A percentile compares a stretch with the other conserved stretches of the same genome.
Evolutionary conservation across 2,113 vertebrate genomes (phyloP).

Genomic region (Datnioides undecimradiatus): DNA sequence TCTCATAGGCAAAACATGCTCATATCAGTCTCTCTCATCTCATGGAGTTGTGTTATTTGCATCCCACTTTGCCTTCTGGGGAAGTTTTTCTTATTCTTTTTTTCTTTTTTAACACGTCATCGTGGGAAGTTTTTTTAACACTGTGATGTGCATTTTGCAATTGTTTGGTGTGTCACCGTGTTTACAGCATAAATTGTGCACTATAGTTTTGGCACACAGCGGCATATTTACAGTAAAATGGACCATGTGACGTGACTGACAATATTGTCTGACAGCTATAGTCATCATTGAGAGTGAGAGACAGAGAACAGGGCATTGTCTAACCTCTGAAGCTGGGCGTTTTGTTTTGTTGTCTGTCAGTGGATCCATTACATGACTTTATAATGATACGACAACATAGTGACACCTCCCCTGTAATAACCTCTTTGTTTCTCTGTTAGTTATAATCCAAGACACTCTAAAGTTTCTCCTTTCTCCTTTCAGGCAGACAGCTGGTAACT

Average conservation of each 20-base stretch:
- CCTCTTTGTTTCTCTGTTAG: slow-evolving; percentile 19
- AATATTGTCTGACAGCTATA: slow-evolving; percentile 34
- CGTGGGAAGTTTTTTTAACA: background rate
- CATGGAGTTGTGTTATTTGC: slow-evolving; percentile 77
- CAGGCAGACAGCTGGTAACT: slow-evolving; percentile 6
- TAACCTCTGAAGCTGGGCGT: slow-evolving; percentile 25
- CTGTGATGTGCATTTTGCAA: background rate
- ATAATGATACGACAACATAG: slow-evolving; percentile 46
- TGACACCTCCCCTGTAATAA: slow-evolving; percentile 39
- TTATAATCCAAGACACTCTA: background rate
- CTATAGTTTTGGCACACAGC: slow-evolving; percentile 15
- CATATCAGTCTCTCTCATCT: slow-evolving; percentile 69
- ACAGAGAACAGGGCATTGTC: slow-evolving; percentile 31
- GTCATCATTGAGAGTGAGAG: slow-evolving; percentile 32
- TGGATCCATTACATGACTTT: slow-evolving; percentile 49
- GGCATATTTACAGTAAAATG: slow-evolving; percentile 32
- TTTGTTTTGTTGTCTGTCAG: slow-evolving; percentile 49
- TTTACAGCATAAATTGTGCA: slow-evolving; percentile 4
- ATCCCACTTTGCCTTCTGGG: slow-evolving; percentile 83
- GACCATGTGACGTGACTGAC: slow-evolving; percentile 28
- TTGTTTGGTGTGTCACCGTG: background rate
- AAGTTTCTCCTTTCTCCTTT: slow-evolving; percentile 14
- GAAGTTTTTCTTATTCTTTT: slow-evolving; percentile 25
- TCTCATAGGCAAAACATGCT: slow-evolving; percentile 71
- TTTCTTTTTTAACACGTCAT: background rate